phyloP scores from a whole-genome alignment of 2,797 vertebrate species.

The Rhinella marina region DNA sequence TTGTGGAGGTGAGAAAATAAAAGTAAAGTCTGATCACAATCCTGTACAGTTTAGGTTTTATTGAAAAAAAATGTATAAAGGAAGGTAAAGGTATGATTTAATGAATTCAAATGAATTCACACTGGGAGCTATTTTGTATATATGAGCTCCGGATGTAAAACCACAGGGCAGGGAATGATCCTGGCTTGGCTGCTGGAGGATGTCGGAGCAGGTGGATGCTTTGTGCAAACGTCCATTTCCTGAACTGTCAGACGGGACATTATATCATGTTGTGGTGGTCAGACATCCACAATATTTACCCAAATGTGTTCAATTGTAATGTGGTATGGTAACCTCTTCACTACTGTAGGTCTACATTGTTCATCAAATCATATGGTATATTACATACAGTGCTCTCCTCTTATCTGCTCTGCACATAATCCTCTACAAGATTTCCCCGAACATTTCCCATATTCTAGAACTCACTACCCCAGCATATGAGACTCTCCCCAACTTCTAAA shows the following conservation, averaged over 20 bases:
- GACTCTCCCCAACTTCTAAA: too few species aligned
- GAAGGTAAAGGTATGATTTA: neutral
- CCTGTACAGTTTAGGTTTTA: too few species aligned
- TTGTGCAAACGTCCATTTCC: slow-evolving; percentile 26
- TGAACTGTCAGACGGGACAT: slow-evolving; percentile 5
- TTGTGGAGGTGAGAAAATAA: too few species aligned
- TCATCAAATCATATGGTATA: neutral
- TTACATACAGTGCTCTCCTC: neutral
- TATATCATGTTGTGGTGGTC: neutral
- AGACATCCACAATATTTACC: neutral
- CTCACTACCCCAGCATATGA: too few species aligned
- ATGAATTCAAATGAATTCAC: slow-evolving; percentile 9
- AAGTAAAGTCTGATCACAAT: too few species aligned
- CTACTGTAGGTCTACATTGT: neutral
- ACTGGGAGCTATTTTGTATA: slow-evolving; percentile 27
- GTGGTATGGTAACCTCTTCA: neutral
- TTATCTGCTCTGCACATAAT: too few species aligned
- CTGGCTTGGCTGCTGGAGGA: slow-evolving; percentile 20
- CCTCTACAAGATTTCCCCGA: too few species aligned
- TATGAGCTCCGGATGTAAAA: slow-evolving; percentile 32
- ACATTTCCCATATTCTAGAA: too few species aligned
- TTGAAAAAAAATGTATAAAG: neutral
- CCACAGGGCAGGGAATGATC: slow-evolving; percentile 27
- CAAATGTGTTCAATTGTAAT: neutral
- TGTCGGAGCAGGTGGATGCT: slow-evolving; percentile 22